Percentiles rank a stretch among this genome's conserved stretches.
phyloP scores from a whole-genome alignment of 2,888 invertebrate genomes.

The Scotopteryx bipunctaria region DNA sequence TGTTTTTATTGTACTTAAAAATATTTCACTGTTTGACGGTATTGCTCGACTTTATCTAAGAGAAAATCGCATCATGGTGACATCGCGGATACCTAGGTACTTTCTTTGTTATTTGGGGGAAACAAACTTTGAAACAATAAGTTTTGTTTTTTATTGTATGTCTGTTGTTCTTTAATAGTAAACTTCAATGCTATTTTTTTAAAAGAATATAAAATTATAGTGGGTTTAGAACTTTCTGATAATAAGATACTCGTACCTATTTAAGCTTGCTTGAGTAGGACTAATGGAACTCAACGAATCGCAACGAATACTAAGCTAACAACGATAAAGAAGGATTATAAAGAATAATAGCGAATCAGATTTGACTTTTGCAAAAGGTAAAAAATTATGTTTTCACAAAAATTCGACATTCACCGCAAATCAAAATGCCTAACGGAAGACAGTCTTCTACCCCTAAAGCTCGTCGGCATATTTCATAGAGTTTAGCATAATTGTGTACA shows the following conservation, averaged over 20 bases:
- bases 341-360: too few species aligned
- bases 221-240: too few species aligned
- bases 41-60: slow-evolving; percentile 35
- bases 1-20: slow-evolving; percentile 64
- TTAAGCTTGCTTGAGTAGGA: too few species aligned
- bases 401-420: slow-evolving; percentile 45
- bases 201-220: too few species aligned
- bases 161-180: too few species aligned
- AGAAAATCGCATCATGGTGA: slow-evolving; percentile 46
- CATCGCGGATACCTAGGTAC: slow-evolving; percentile 37
- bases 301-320: too few species aligned
- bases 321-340: too few species aligned
- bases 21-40: slow-evolving; percentile 53
- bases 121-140: slow-evolving; percentile 15
- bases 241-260: too few species aligned
- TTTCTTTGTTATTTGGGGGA: slow-evolving; percentile 16
- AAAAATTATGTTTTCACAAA: slow-evolving; percentile 28
- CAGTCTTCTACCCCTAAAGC: slow-evolving; percentile 38
- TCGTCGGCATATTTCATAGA: slow-evolving; percentile 30
- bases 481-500: slow-evolving; percentile 4
- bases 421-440: slow-evolving; percentile 39
- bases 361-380: slow-evolving; percentile 8
- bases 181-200: too few species aligned
- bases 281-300: too few species aligned
- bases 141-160: too few species aligned